Base-by-base conservation (phyloP, 2,797 vertebrate genomes). In the Lycodopsis pacificus region DNA sequence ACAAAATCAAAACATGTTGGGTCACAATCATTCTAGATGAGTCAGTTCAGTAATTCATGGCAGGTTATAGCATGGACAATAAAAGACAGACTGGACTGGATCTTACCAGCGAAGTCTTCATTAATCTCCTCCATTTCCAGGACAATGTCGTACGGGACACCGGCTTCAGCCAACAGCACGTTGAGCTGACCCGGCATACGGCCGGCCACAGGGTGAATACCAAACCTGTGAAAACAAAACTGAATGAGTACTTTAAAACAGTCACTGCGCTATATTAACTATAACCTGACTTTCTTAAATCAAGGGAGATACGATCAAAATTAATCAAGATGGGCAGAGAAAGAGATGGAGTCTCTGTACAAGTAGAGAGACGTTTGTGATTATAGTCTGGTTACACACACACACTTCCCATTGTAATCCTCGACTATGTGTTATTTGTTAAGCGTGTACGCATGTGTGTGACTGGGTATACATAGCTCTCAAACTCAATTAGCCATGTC, bases 111-210 rank as follows among this genome's bases (percentile, higher is more conserved):
- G 89, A 97, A 97, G 91, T 96, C 95, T 27, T 95, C 92, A 27
- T 97, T 96, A 46, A 96, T 95, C 87, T 96, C 95, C 0, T 96
- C 96, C 96, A 96, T 97, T 83, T 96, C 95, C 85, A 96, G 81
- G 54, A 96, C 96, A 19, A 96, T 87, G 8, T 96, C 95, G 5
- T 96, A 96, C 0, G 95, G 96, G 76, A 97, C 95, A 54, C 95
- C 95, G 10, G 95, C 95, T 85, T 96, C 95, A 42, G 95, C 95
- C 87, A 96, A 19, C 13, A 96, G 95, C 75, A 96, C 95, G 4
- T 96, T 96, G 68, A 96, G 92, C 88, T 96, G 95, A 36, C 95
- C 95, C 1, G 95, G 96, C 96, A 96, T 96, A 5, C 95, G 95
- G 20, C 96, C 95, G 20, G 95, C 95, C 38, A 95, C 95, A 0